These are phyloP conservation scores for Motacilla alba DNA, from an alignment of 2,113 vertebrate species.

Conservation along the genomic window DNA sequence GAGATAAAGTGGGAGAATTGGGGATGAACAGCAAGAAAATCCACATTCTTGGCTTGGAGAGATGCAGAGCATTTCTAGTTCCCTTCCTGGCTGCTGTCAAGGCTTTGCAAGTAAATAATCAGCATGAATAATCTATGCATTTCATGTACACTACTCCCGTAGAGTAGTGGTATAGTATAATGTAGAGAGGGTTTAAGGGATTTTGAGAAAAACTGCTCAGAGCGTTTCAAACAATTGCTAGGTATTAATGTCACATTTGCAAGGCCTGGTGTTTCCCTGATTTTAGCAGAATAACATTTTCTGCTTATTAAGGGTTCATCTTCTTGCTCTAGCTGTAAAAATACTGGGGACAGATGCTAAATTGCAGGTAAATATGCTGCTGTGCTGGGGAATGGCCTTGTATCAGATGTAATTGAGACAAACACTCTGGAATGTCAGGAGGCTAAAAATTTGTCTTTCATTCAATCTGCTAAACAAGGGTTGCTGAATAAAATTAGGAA, in stretches of 20 bases:
- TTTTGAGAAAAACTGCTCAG: constrained; percentile 6
- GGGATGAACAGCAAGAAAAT: constrained; percentile 42
- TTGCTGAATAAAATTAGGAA: background rate
- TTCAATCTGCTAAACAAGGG: background rate
- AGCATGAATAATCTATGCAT: background rate
- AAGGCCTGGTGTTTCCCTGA: background rate
- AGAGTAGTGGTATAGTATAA: background rate
- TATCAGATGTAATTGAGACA: background rate
- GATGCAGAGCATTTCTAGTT: background rate
- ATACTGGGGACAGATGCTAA: background rate
- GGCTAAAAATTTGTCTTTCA: background rate
- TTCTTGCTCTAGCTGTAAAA: background rate
- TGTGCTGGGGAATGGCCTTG: background rate
- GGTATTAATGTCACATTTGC: background rate
- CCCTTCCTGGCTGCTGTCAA: background rate
- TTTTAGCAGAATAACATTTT: constrained; percentile 7
- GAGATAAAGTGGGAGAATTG: constrained; percentile 17
- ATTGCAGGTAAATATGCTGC: background rate
- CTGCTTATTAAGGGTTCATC: background rate
- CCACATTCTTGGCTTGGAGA: constrained; percentile 33
- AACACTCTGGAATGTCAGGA: background rate
- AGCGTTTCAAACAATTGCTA: background rate
- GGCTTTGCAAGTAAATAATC: constrained; percentile 14
- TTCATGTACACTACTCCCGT: background rate
- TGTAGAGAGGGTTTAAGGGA: background rate